Base-by-base conservation (phyloP, 2,113 vertebrate genomes). In the Centropristis striata region DNA sequence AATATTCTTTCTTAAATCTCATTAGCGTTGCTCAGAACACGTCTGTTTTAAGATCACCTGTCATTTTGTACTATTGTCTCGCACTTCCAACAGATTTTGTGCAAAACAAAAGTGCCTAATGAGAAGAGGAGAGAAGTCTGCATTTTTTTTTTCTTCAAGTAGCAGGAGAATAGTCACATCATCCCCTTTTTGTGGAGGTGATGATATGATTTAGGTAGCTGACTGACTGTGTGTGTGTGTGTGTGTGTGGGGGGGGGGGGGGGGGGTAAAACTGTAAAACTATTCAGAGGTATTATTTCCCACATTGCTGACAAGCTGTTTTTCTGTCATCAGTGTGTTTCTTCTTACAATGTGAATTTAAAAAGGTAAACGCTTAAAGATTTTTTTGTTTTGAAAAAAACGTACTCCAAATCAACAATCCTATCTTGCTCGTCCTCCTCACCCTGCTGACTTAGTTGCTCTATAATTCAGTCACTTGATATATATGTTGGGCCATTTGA, bases 11-110 rank as follows among this genome's bases (percentile, higher is more conserved):
- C 60, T 79, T 27, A 70, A 58, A 14, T 79, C 41, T 55, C 71
- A 84, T 82, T 74, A 80, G 18, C 54, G 39, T 15, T 53, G 55
- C 27, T 44, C 27, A 70, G 36, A 57, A 76, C 15, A 25, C 53
- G 50, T 71, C 50, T 39, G 73, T 42, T 81, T 69, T 54, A 5
- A 69, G 46, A 39, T 72, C 65, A 58, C 25, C 49, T 47, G 50
- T 65, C 36, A 21, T 58, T 47, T 70, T 47, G 53, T 49, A 4
- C 60, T 60, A 11, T 25, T n/a, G 11, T 11, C 1, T 4, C 5
- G 1, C 21, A n/a, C 11, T 46, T 20, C 46, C 44, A 49, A 13
- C 50, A 70, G 41, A 42, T 71, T 46, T 47, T 36, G 11, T 28
- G 21, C 21, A 77, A 11, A 50, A 15, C 36, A 74, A 8, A 4